Evolutionary conservation across 2,888 invertebrate genomes (phyloP).

Genomic region (Chrysolina oricalcia): DNA sequence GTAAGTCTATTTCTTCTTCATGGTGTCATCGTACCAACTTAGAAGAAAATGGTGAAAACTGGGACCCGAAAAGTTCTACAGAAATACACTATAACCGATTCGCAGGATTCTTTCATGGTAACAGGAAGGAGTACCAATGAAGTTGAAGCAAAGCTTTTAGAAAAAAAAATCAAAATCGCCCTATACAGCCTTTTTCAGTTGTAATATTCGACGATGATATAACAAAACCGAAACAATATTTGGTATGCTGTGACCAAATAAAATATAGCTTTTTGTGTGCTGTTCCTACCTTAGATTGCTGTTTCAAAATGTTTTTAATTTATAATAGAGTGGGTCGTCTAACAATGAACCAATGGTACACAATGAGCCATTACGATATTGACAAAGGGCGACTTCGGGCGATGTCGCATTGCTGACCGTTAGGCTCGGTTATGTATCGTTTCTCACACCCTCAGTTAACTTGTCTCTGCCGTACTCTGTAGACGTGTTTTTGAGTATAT

Average conservation of each 20-base stretch:
- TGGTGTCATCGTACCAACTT: slow-evolving; percentile 11
- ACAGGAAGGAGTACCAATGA: slow-evolving; percentile 10
- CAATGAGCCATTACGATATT: no score
- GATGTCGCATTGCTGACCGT: no score
- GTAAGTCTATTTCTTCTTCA: slow-evolving; percentile 9
- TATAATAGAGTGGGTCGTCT: no score
- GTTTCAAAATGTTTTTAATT: slow-evolving; percentile 16
- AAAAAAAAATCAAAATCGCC: slow-evolving; percentile 8
- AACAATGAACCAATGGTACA: no score
- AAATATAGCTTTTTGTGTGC: slow-evolving; percentile 15
- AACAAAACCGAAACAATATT: slow-evolving; percentile 16
- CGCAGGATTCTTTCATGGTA: slow-evolving; percentile 24
- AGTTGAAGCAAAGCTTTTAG: slow-evolving; percentile 4
- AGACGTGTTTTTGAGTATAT: no score
- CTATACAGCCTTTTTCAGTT: slow-evolving; percentile 10
- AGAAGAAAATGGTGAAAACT: slow-evolving; percentile 5
- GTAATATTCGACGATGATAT: slow-evolving; percentile 10
- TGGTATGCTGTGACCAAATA: slow-evolving; percentile 25
- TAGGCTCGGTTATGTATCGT: no score
- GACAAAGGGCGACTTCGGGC: no score
- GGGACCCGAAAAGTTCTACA: slow-evolving; percentile 3
- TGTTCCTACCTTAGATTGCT: slow-evolving; percentile 15
- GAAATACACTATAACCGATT: slow-evolving; percentile 15
- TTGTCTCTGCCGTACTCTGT: no score
- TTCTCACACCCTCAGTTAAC: no score